These are phyloP conservation scores for Meriones unguiculatus DNA, from an alignment of 2,113 vertebrate genomes.

Conservation along the genomic window DNA sequence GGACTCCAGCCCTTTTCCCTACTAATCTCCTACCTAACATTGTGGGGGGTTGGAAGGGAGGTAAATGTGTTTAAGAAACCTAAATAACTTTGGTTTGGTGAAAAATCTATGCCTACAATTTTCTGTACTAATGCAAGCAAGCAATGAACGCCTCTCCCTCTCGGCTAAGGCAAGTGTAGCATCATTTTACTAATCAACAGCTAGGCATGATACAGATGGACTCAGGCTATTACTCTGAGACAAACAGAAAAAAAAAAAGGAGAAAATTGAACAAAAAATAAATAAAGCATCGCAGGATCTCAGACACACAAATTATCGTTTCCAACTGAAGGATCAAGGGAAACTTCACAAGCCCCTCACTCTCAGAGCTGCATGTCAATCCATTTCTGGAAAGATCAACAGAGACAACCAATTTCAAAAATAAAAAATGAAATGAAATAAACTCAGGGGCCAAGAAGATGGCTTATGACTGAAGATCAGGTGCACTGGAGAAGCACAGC, in stretches of 20 bases:
- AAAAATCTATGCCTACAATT: too few species aligned
- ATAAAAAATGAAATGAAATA: background rate
- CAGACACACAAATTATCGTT: background rate
- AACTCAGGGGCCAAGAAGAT: background rate
- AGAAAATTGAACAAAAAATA: background rate
- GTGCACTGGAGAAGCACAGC: too few species aligned
- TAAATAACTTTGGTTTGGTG: too few species aligned
- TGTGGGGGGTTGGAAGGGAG: too few species aligned
- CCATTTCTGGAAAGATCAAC: background rate
- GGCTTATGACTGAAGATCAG: background rate
- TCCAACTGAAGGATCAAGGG: background rate
- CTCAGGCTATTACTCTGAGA: background rate
- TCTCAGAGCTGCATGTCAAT: background rate
- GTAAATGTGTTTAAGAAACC: too few species aligned
- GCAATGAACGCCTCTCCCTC: background rate
- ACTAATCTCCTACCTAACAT: too few species aligned
- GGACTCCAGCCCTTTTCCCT: too few species aligned
- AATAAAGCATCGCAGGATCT: background rate
- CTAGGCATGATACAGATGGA: background rate
- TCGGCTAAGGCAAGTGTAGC: background rate
- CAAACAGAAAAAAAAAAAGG: background rate
- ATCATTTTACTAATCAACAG: background rate
- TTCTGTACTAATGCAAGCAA: background rate
- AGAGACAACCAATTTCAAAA: background rate
- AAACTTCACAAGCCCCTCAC: background rate